A percentile compares a stretch with the other conserved stretches of the same genome.
Conservation (phyloP, 2,113 vertebrate genomes). For the Apus apus region DNA sequence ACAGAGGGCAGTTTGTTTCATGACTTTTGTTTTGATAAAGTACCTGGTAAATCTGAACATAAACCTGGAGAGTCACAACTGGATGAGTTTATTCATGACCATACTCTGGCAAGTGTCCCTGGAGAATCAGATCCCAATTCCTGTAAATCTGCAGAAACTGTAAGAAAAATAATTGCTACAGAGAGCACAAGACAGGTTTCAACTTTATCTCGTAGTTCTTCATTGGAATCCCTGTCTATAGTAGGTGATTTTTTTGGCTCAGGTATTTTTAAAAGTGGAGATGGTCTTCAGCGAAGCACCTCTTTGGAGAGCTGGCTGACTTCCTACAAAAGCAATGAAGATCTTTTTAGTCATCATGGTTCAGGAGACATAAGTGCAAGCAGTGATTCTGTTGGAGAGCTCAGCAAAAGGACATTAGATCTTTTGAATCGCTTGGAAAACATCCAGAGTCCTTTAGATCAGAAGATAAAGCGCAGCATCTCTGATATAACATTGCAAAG, state of each 20-base stretch:
- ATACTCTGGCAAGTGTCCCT: constrained; percentile 41
- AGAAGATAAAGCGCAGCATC: constrained; percentile 92
- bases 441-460: constrained; percentile 87
- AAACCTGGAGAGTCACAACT: constrained; percentile 74
- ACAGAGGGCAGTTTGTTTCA: constrained; percentile 71
- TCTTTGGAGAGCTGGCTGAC: constrained; percentile 91
- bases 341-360: constrained; percentile 82
- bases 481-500: constrained; percentile 92
- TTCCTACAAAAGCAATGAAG: constrained; percentile 83
- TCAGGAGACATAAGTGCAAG: constrained; percentile 80
- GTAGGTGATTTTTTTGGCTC: constrained; percentile 86
- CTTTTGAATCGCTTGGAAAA: constrained; percentile 94
- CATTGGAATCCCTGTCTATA: constrained; percentile 89
- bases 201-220: constrained; percentile 84
- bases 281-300: constrained; percentile 85
- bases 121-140: constrained; percentile 60
- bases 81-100: constrained; percentile 55
- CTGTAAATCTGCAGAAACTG: constrained; percentile 50
- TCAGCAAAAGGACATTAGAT: constrained; percentile 94
- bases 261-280: constrained; percentile 80
- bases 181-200: constrained; percentile 64
- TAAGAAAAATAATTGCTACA: constrained; percentile 55
- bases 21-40: constrained; percentile 82
- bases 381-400: constrained; percentile 86
- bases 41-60: constrained; percentile 78